These are phyloP conservation scores for Callitettix versicolor DNA, from an alignment of 1,140 invertebrate species.

Conservation along the genomic window DNA sequence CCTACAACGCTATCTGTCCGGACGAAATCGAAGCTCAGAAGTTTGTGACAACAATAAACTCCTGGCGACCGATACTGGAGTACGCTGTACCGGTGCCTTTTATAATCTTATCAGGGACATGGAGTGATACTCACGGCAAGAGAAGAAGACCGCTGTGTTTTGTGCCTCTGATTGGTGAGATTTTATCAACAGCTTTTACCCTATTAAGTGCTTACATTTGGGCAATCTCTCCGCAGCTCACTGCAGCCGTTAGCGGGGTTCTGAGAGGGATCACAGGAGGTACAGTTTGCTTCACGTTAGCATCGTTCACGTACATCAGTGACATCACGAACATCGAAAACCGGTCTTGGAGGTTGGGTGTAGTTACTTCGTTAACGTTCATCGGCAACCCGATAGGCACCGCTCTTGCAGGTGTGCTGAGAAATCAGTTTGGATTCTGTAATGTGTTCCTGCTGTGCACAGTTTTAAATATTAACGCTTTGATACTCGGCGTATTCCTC, in stretches of 20 bases:
- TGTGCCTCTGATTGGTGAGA: conserved; percentile 28
- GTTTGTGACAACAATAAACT: conserved; percentile 22
- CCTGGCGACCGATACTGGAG: conserved; percentile 24
- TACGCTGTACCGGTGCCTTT: conserved; percentile 24
- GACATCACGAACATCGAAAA: conserved; percentile 28
- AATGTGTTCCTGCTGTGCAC: conserved; percentile 10
- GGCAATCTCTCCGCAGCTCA: conserved; percentile 15
- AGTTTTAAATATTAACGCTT: neutral
- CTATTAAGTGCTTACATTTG: conserved; percentile 17
- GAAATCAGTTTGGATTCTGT: conserved; percentile 9
- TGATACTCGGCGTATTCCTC: neutral
- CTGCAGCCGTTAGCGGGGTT: conserved; percentile 30
- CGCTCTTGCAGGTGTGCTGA: conserved; percentile 13
- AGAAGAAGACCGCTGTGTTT: conserved; percentile 36
- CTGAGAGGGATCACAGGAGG: conserved; percentile 33
- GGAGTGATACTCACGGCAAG: conserved; percentile 23
- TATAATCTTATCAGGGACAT: conserved; percentile 27
- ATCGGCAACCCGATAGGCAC: conserved; percentile 14
- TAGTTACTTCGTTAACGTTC: conserved; percentile 25
- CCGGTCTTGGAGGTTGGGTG: conserved; percentile 32
- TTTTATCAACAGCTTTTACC: conserved; percentile 8
- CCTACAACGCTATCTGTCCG: neutral
- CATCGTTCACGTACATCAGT: conserved; percentile 35
- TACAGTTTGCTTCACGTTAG: conserved; percentile 31
- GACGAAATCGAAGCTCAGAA: conserved; percentile 21